A percentile compares a stretch with the other conserved stretches of the same genome.
phyloP scores from a whole-genome alignment of 2,888 invertebrate genomes.

The Ischnus inquisitorius region DNA sequence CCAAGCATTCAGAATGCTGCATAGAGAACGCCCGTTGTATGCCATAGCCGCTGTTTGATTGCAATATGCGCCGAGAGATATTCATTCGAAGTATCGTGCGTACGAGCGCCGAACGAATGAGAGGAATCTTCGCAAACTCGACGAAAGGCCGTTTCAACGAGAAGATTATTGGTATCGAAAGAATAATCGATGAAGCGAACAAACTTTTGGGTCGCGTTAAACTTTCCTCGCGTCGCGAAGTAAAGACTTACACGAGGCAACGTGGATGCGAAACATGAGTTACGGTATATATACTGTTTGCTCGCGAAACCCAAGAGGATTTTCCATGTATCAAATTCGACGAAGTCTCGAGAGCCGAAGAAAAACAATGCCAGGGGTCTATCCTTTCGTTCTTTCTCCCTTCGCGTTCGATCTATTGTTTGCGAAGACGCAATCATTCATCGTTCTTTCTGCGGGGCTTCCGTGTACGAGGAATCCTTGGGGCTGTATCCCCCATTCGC shows the following conservation, averaged over 20 bases:
- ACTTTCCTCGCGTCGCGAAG: background rate
- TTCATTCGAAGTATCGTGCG: constrained; percentile 16
- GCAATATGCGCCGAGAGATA: constrained; percentile 26
- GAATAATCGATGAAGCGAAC: background rate
- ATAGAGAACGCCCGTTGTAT: constrained; percentile 9
- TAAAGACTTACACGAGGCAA: background rate
- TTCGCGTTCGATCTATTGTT: background rate
- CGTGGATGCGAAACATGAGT: background rate
- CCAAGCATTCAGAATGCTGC: constrained; percentile 65
- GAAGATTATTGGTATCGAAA: background rate
- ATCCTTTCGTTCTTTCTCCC: background rate
- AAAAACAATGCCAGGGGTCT: constrained; percentile 13
- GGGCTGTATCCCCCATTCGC: background rate
- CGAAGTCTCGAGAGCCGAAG: constrained; percentile 9
- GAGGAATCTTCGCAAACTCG: background rate
- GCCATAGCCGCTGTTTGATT: constrained; percentile 18
- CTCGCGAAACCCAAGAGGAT: background rate
- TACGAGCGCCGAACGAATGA: constrained; percentile 1
- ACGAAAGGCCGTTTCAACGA: background rate
- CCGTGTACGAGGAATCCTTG: background rate
- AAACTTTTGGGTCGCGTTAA: background rate
- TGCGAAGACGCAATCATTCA: constrained; percentile 5
- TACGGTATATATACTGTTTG: background rate
- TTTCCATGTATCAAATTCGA: background rate
- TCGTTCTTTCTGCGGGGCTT: background rate